These are phyloP conservation scores for Alosa alosa DNA, from an alignment of 2,113 vertebrate genomes.

Conservation along the genomic window DNA sequence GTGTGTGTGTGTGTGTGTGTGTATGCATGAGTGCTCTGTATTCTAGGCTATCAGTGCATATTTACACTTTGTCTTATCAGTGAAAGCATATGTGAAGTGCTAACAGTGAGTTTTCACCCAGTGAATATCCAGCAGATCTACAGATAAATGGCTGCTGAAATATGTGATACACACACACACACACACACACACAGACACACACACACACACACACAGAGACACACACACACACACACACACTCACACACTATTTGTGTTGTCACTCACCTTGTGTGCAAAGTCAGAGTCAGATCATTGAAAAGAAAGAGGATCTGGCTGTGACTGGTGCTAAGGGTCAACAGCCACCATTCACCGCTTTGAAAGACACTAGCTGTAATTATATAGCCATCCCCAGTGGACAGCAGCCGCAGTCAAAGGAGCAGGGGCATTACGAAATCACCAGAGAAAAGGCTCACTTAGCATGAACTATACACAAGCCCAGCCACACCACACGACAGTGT, in stretches of 20 bases:
- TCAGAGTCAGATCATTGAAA: conserved; percentile 16
- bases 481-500: background rate
- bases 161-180: conserved; percentile 31
- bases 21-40: background rate
- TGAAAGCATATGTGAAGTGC: conserved; percentile 9
- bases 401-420: background rate
- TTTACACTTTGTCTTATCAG: conserved; percentile 16
- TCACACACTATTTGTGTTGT: background rate
- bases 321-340: conserved; percentile 9
- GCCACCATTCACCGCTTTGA: background rate
- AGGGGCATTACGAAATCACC: conserved; percentile 1
- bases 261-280: background rate
- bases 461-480: background rate
- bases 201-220: conserved; percentile 26
- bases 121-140: conserved; percentile 10
- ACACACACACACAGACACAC: conserved; percentile 31
- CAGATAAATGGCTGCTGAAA: background rate
- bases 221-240: conserved; percentile 31
- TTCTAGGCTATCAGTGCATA: background rate
- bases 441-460: background rate
- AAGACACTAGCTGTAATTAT: conserved; percentile 3
- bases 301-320: background rate
- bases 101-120: conserved; percentile 2
- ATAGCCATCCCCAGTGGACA: background rate
- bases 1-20: background rate